Base-by-base conservation (phyloP, 2,797 vertebrate species). In the Myripristis jacobus region DNA sequence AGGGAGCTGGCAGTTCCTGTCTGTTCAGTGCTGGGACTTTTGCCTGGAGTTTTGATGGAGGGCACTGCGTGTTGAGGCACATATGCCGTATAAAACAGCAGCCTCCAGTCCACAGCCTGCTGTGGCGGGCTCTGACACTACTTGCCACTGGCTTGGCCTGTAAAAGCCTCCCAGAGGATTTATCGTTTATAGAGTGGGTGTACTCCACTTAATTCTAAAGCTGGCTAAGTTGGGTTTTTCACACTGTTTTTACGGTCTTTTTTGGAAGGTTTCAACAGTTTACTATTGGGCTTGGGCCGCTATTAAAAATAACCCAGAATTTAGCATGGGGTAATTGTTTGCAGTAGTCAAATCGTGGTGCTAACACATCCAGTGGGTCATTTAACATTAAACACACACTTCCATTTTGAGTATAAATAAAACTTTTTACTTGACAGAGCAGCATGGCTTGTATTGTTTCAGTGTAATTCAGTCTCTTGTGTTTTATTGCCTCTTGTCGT, bases 151-250 rank as follows among this genome's bases (percentile, higher is more conserved):
- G 67, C 68, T 75, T 5, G 19, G 22, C 43, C 79, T 52, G 63
- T 77, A 80, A 90, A 87, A 84, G 46, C 66, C 70, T 83, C 66
- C 75, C 79, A 72, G 61, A 79, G 75, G 71, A 88, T 81, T 84
- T 79, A 66, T 87, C 47, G 74, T 90, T 87, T 79, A 84, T 87
- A 71, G 80, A 89, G 76, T 85, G 79, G 81, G 72, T 89, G 79
- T 71, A 53, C 79, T 74, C 85, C 72, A 86, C 77, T 77, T 69
- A 61, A 79, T 77, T 85, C 65, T 75, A 70, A 77, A 68, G 80
- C 61, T 59, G 63, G 22, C 62, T 75, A 44, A 29, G 48, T 63
- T 70, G n/a, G 27, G 64, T 64, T 73, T 69, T 75, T 69, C 21
- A 68, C 69, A 41, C 13, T 1, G 6, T 46, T 80, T 83, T 78